Conservation (phyloP, 1,140 invertebrate species). For the Plutomurus gul region DNA sequence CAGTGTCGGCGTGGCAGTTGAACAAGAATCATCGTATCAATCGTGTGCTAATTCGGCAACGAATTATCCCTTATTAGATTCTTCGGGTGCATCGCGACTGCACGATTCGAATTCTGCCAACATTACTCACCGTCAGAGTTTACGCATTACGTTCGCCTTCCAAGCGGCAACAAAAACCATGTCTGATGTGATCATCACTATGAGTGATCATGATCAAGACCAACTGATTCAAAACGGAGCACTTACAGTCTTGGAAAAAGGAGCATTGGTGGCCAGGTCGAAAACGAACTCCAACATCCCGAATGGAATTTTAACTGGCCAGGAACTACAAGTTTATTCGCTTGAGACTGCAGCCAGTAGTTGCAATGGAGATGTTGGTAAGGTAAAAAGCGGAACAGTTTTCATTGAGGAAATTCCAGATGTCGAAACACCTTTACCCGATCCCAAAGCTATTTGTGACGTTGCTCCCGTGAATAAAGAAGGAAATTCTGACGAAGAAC, state of each 20-base stretch:
- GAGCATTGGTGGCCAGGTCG: not conserved
- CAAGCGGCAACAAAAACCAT: not conserved
- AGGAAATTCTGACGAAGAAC: not conserved
- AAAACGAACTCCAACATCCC: not conserved
- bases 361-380: not conserved
- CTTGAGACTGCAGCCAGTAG: not conserved
- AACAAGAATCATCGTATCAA: not conserved
- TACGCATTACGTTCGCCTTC: not conserved
- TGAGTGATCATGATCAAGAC: constrained; percentile 30
- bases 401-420: not conserved
- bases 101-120: not conserved
- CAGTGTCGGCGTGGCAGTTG: constrained; percentile 33
- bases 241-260: not conserved
- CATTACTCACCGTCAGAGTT: not conserved
- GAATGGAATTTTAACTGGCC: not conserved
- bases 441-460: not conserved
- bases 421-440: not conserved
- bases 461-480: not conserved
- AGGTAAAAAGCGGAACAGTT: not conserved
- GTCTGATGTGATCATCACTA: constrained; percentile 34
- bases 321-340: not conserved
- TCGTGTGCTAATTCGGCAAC: not conserved
- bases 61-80: not conserved
- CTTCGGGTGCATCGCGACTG: not conserved
- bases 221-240: not conserved